A percentile compares a stretch with the other conserved stretches of the same genome.
phyloP scores from a whole-genome alignment of 1,140 invertebrate genomes.

The Pseudomyrmex flavicornis region DNA sequence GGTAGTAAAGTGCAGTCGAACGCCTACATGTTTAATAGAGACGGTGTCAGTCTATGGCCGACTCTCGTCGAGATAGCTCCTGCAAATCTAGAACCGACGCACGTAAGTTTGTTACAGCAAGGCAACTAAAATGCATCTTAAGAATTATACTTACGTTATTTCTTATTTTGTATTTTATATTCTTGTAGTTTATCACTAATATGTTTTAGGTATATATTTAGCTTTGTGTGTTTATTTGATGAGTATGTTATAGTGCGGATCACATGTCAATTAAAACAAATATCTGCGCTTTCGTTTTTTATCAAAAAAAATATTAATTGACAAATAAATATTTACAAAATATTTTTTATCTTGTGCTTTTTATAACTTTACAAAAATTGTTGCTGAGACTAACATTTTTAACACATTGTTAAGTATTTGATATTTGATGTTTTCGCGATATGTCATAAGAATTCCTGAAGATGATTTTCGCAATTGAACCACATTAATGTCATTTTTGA shows the following conservation, averaged over 20 bases:
- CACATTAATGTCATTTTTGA: too few species aligned
- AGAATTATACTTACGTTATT: neutral
- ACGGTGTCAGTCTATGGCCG: slow-evolving; percentile 71
- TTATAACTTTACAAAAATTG: too few species aligned
- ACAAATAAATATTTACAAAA: too few species aligned
- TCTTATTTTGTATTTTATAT: too few species aligned
- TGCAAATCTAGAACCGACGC: slow-evolving; percentile 61
- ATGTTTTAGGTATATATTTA: too few species aligned
- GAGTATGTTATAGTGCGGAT: neutral
- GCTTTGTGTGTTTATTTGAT: too few species aligned
- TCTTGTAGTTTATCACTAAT: too few species aligned
- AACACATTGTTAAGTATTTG: neutral
- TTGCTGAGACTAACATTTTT: neutral
- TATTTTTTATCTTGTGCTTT: too few species aligned
- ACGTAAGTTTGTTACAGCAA: slow-evolving; percentile 63
- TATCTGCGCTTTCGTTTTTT: neutral
- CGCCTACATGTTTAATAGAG: slow-evolving; percentile 62
- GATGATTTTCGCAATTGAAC: too few species aligned
- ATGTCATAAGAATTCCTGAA: too few species aligned
- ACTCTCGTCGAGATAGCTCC: slow-evolving; percentile 67
- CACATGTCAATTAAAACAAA: neutral
- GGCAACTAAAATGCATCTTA: neutral
- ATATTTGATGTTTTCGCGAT: too few species aligned
- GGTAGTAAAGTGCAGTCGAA: slow-evolving; percentile 28
- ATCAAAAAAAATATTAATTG: slow-evolving; percentile 3